These are phyloP conservation scores for Zapus hudsonius DNA, from an alignment of 2,113 vertebrate species.

Conservation along the genomic window DNA sequence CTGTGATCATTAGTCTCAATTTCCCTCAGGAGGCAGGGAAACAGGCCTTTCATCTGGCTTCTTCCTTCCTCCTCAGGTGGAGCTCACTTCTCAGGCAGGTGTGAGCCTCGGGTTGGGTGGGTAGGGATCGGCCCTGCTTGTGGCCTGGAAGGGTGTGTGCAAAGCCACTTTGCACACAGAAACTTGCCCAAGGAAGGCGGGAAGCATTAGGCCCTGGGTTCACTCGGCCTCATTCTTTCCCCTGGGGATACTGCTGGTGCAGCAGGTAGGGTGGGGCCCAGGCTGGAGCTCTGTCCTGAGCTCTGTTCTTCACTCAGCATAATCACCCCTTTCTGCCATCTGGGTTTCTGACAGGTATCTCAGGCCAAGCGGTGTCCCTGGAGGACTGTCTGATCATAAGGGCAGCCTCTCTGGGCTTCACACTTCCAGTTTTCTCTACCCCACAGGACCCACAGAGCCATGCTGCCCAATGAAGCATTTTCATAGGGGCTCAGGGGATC, in stretches of 20 bases:
- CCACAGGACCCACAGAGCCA: no score
- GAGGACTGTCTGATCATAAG: fast-evolving
- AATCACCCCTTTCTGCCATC: not conserved
- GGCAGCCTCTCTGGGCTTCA: not conserved
- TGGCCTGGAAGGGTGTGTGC: not conserved
- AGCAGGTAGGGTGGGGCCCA: fast-evolving
- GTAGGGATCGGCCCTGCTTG: not conserved
- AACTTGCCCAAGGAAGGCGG: not conserved
- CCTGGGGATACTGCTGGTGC: fast-evolving
- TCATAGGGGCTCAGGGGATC: no score
- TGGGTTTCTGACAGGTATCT: no score
- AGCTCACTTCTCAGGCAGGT: not conserved
- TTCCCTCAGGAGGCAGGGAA: not conserved
- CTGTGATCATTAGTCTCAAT: not conserved
- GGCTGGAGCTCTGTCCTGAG: not conserved
- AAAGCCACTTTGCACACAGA: not conserved
- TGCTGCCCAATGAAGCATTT: not conserved
- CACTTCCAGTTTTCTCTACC: not conserved
- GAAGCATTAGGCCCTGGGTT: fast-evolving
- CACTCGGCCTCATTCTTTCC: no score
- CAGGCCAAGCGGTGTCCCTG: no score
- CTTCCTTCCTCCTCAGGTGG: not conserved
- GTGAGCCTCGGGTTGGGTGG: fast-evolving
- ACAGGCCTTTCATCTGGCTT: not conserved
- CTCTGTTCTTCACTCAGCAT: not conserved